These are phyloP conservation scores for Nasonia giraulti DNA, from an alignment of 1,140 invertebrate genomes.

Conservation along the genomic window DNA sequence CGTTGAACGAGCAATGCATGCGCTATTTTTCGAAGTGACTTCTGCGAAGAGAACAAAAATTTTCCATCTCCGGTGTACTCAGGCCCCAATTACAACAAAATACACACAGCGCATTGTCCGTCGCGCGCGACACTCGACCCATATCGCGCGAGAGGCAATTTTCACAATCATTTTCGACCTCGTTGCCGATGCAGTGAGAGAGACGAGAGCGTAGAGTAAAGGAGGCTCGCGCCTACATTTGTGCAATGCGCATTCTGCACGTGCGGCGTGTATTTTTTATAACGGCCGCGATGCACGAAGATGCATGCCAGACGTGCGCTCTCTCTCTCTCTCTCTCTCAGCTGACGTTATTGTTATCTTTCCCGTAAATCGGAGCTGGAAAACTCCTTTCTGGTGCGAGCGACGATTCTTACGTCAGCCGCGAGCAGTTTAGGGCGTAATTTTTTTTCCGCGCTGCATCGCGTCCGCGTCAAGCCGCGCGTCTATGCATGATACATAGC, in stretches of 20 bases:
- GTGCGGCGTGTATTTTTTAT: neutral
- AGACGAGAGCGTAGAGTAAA: too few species aligned
- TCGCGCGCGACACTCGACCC: too few species aligned
- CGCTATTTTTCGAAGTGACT: neutral
- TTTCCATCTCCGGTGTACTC: too few species aligned
- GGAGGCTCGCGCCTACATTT: constrained; percentile 4
- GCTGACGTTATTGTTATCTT: neutral
- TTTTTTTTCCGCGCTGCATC: constrained; percentile 13
- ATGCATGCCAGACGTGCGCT: neutral
- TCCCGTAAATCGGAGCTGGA: neutral
- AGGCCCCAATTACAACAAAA: too few species aligned
- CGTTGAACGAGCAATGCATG: constrained; percentile 2
- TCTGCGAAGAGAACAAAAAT: too few species aligned
- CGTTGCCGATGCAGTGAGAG: neutral
- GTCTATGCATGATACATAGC: neutral
- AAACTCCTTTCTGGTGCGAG: too few species aligned
- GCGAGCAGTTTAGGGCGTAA: neutral
- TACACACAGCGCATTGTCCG: too few species aligned
- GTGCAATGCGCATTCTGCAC: constrained; percentile 10
- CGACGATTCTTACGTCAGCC: neutral
- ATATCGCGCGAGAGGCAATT: neutral
- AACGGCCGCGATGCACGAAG: neutral
- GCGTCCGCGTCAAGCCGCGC: neutral
- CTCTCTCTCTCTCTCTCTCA: too few species aligned
- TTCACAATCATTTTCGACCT: constrained; percentile 28